Evolutionary conservation across 2,888 invertebrate species (phyloP).

Genomic region (Dynastes grantii): DNA sequence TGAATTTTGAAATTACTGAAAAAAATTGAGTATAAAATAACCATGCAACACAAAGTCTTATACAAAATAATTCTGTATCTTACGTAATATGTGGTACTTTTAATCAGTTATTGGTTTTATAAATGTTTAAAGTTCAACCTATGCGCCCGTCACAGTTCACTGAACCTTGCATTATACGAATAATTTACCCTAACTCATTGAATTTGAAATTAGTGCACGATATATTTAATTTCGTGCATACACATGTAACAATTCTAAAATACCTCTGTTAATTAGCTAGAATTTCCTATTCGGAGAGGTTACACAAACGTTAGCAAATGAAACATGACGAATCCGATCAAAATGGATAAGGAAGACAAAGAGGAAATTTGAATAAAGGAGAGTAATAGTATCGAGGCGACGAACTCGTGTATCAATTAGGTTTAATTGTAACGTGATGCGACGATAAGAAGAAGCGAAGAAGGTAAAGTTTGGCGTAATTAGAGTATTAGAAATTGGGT

Average conservation of each 20-base stretch:
- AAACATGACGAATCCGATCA: conserved; percentile 42
- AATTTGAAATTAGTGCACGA: conserved; percentile 17
- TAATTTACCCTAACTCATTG: not conserved
- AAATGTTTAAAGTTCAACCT: conserved; percentile 27
- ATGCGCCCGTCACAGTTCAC: conserved; percentile 19
- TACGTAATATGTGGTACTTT: not conserved
- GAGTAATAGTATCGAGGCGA: conserved; percentile 33
- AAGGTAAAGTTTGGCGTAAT: conserved; percentile 36
- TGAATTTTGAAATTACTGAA: too few relatives aligned
- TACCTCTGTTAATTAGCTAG: conserved; percentile 44
- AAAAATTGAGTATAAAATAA: too few relatives aligned
- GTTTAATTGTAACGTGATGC: conserved; percentile 35
- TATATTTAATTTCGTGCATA: conserved; percentile 1
- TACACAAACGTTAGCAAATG: conserved; percentile 27
- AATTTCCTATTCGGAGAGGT: conserved; percentile 9
- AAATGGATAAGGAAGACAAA: conserved; percentile 26
- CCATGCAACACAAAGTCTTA: too few relatives aligned
- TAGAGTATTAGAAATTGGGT: conserved; percentile 47
- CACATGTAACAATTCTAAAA: conserved; percentile 1
- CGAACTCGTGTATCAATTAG: conserved; percentile 45
- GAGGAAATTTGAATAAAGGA: conserved; percentile 22
- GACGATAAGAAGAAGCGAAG: conserved; percentile 35
- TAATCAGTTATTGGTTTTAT: conserved; percentile 14
- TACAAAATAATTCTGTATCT: not conserved
- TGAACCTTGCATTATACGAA: conserved; percentile 10